Base-by-base conservation (phyloP, 37 sponge, comb jelly and placozoan species). In the Cladorhizidae sp. region DNA sequence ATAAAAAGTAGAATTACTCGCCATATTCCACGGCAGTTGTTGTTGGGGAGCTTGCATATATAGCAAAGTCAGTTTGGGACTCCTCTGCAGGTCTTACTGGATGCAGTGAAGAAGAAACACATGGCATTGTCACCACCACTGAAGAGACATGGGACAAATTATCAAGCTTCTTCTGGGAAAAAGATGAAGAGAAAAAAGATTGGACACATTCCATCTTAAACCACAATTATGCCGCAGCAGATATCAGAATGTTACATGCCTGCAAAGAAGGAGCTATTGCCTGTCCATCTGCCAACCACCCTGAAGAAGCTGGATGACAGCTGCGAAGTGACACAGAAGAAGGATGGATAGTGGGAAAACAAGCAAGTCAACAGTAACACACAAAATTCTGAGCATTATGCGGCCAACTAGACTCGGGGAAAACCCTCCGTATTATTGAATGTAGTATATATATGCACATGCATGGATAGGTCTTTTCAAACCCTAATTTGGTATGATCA, bases 121-220 rank as follows among this genome's bases (percentile, higher is more conserved):
- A 28, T 45, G 59, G 70, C 20, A 49, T 78, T 17, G 79, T 77
- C 31, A 86, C 86, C 18, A 32, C 31, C 23, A 36, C 67, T 61
- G 72, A 91, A 32, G 82, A 82, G 18, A 25, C 82, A 50, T 80
- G 82, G 73, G 28, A 31, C 7, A 67, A 72, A 26, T 39, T 91
- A 18, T 26, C 38, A 25, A 33, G 61, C 39, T 31, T 82, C 43
- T 82, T 78, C 70, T 82, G 75, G 74, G 83, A 76, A 69, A 77
- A 91, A 73, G 87, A 86, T 43, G 75, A 77, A n/a, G 51, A 26
- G n/a, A 82, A 38, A 37, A n/a, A 85, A 91, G 81, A 79, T 75
- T 28, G 25, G 22, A 28, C 36, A 28, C 31, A 32, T 65, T 32
- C 5, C 11, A 31, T 65, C 17, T 65, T 12, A 59, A 2, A 72